Conservation (phyloP, 2,113 vertebrate species). For the Dipodomys stephensi region DNA sequence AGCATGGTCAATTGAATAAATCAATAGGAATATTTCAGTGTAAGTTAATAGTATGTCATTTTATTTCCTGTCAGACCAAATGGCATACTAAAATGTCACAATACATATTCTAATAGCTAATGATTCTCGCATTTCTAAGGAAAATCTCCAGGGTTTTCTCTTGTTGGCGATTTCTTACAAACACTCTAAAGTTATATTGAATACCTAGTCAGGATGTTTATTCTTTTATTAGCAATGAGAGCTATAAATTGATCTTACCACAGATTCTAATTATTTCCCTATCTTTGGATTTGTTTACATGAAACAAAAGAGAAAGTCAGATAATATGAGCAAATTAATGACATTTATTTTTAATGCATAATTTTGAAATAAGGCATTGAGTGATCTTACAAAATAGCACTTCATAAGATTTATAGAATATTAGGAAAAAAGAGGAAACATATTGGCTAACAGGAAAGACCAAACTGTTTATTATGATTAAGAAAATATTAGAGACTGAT, state of each 20-base stretch:
- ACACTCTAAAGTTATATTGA: neutral
- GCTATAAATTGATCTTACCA: neutral
- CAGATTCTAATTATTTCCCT: neutral
- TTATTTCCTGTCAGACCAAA: neutral
- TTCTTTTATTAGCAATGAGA: neutral
- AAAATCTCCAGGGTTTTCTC: neutral
- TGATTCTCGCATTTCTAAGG: neutral
- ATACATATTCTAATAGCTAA: neutral
- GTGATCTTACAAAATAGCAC: neutral
- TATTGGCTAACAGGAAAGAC: neutral
- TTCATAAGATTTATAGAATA: neutral
- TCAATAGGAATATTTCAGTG: neutral
- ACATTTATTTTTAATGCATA: neutral
- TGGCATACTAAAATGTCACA: too few relatives aligned
- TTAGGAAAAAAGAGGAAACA: neutral
- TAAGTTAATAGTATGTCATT: neutral
- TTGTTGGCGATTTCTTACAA: neutral
- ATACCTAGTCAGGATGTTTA: neutral
- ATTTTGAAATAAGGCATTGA: neutral
- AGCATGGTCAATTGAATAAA: neutral
- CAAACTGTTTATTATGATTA: neutral
- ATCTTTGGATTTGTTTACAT: neutral
- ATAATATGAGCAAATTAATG: neutral
- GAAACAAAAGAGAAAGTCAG: conserved; percentile 9
- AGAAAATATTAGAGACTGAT: neutral